Percentiles rank a stretch among this genome's conserved stretches.
Evolutionary conservation across 2,113 vertebrate genomes (phyloP).

Genomic region (Sporophila hypoxantha): DNA sequence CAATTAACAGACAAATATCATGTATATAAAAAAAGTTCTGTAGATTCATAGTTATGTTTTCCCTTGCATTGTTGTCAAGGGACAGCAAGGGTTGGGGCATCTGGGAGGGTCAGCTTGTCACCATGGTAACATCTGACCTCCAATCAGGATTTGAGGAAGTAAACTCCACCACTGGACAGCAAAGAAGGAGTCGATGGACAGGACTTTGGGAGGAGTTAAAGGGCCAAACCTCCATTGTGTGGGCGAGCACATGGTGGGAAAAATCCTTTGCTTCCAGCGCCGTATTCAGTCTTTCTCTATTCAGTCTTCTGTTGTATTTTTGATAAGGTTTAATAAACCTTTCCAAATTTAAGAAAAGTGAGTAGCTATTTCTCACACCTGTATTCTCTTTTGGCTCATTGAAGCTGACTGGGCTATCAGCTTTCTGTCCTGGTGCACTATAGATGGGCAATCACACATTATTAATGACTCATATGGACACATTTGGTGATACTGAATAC

Average conservation of each 20-base stretch:
- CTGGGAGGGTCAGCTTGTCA: no score
- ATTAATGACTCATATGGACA: slow-evolving; percentile 24
- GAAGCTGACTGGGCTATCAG: neutral
- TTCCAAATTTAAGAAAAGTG: neutral
- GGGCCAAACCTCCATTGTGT: neutral
- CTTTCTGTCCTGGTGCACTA: neutral
- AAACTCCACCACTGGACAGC: neutral
- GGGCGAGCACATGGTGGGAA: neutral
- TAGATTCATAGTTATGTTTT: neutral
- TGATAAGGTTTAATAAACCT: neutral
- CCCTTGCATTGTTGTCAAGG: no score
- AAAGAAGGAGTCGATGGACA: neutral
- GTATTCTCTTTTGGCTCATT: slow-evolving; percentile 10
- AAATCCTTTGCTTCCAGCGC: neutral
- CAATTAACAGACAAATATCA: neutral
- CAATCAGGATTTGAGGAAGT: no score
- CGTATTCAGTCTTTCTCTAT: neutral
- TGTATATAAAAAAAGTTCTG: neutral
- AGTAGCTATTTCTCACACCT: neutral
- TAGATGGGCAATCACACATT: slow-evolving; percentile 8
- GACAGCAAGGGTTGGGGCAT: no score
- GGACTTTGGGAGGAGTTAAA: neutral
- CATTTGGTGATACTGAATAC: neutral
- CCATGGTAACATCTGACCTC: no score
- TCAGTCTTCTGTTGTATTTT: neutral